Evolutionary conservation across 2,113 vertebrate genomes (phyloP).

Genomic region (Scolopax mira): DNA sequence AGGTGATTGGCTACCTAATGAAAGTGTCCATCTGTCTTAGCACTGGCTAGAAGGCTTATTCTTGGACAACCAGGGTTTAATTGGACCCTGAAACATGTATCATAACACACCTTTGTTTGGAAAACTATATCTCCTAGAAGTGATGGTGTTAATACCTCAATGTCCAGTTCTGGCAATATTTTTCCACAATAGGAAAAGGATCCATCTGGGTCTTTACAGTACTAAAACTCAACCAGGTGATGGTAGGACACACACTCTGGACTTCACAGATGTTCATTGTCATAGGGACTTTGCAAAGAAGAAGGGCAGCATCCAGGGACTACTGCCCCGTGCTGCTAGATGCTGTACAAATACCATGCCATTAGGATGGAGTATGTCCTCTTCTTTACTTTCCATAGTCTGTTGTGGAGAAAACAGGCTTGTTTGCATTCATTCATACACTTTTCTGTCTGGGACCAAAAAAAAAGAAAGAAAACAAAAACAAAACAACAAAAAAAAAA

Average conservation of each 20-base stretch:
- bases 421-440: background rate
- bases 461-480: rapidly evolving
- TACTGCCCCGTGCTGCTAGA: background rate
- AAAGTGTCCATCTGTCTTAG: background rate
- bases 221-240: background rate
- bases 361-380: background rate
- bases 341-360: background rate
- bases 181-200: background rate
- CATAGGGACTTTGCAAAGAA: background rate
- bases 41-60: background rate
- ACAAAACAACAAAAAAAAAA: rapidly evolving
- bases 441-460: background rate
- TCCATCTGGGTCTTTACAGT: background rate
- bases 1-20: background rate
- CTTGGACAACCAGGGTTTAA: background rate
- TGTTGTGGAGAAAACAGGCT: background rate
- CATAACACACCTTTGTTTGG: background rate
- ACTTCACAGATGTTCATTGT: background rate
- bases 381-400: background rate
- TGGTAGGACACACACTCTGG: rapidly evolving
- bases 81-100: background rate
- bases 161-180: background rate
- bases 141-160: rapidly evolving
- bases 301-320: background rate
- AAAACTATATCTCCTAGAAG: background rate